Evolutionary conservation across 2,113 vertebrate genomes (phyloP), one percentile per base, ranked within the genome.

Genomic region (Mellivora capensis): DNA sequence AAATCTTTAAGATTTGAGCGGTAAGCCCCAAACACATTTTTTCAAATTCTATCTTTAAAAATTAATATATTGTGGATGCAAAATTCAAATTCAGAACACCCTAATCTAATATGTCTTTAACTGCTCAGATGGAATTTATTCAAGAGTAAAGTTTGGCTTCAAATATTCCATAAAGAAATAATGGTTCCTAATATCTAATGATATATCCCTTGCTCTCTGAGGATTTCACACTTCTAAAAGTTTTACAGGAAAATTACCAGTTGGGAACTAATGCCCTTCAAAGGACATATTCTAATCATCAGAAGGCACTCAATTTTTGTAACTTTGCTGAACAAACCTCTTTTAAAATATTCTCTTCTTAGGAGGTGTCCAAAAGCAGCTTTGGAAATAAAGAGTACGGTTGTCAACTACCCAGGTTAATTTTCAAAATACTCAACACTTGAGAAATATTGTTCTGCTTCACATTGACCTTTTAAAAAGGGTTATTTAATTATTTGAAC

Each of bases 171-270:
- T 84, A 87, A 95, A 87, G 79, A 89, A 87, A 52, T 87, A 94
- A 87, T 90, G 52, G 62, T 64, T 95, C 34, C 69, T 67, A 90
- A 17, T 96, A 94, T 84, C 80, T 87, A 90, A 93, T 76, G 54
- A 62, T 80, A 71, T 81, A 96, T 83, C 79, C 57, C n/a, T 79
- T 94, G 2, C 80, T 94, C 71, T 94, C 96, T 76, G 39, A 93
- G 37, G 85, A 87, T 83, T 96, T 96, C 76, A 87, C 27, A 88
- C 37, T 81, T 57, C 57, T 92, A 81, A 95, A 96, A 90, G 18
- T 93, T 96, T 95, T 84, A 93, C 88, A 84, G 49, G 37, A 97
- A 95, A 93, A 93, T 97, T 95, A 76, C 27, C 85, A 85, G 27
- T 76, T 93, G 57, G 18, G 27, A 96, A 64, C 42, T n/a, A 94